Evolutionary conservation across 2,113 vertebrate species (phyloP).

Genomic region (Oostethus manadensis): DNA sequence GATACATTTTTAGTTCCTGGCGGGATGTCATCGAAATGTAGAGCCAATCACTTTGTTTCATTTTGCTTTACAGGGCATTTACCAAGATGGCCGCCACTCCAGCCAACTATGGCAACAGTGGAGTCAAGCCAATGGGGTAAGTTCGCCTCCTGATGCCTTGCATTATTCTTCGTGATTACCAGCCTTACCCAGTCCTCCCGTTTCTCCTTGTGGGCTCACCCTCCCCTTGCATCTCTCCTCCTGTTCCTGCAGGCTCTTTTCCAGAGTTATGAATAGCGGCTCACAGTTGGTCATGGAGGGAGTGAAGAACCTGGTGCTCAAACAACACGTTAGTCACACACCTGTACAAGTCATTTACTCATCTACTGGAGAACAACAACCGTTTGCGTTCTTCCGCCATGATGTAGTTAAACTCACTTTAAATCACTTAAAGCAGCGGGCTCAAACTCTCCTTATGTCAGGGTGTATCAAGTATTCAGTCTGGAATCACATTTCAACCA

Average conservation of each 20-base stretch:
- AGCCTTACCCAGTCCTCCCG: slow-evolving; percentile 28
- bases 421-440: no score
- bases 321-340: slow-evolving; percentile 85
- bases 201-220: background rate
- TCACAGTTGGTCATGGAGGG: slow-evolving; percentile 99
- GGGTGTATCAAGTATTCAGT: no score
- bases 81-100: slow-evolving; percentile 93
- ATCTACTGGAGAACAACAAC: background rate
- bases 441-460: no score
- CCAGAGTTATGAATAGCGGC: slow-evolving; percentile 95
- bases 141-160: slow-evolving; percentile 6
- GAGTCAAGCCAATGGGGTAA: slow-evolving; percentile 91
- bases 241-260: slow-evolving; percentile 76
- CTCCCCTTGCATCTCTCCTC: background rate
- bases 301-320: slow-evolving; percentile 96
- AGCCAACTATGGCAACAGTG: slow-evolving; percentile 83
- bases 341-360: slow-evolving; percentile 1
- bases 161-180: slow-evolving; percentile 3
- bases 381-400: no score
- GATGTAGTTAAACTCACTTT: no score
- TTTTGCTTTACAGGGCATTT: slow-evolving; percentile 77
- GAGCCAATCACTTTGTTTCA: background rate
- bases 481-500: no score
- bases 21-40: background rate
- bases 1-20: no score